phyloP scores from a whole-genome alignment of 2,888 invertebrate species.

The Scaeva pyrastri region DNA sequence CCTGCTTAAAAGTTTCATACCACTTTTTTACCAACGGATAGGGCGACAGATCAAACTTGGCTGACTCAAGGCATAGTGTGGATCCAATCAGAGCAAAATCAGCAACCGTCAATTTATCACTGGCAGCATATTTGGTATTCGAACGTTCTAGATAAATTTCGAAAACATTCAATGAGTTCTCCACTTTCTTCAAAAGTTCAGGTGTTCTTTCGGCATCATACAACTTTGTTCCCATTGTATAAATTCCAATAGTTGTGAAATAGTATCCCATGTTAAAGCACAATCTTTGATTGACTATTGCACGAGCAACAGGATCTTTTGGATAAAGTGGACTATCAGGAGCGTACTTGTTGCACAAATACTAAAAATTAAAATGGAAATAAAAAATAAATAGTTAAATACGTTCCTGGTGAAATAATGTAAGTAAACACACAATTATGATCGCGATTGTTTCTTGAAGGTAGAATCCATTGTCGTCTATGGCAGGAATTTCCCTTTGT shows the following conservation, averaged over 20 bases:
- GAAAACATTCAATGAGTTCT: conserved; percentile 87
- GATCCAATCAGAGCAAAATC: conserved; percentile 90
- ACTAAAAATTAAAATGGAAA: conserved; percentile 84
- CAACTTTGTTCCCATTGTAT: conserved; percentile 89
- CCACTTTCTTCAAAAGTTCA: conserved; percentile 87
- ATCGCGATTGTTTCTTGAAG: conserved; percentile 90
- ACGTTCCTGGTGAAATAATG: neutral
- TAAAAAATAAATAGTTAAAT: neutral
- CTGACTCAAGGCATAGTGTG: conserved; percentile 83
- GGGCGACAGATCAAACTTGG: conserved; percentile 1
- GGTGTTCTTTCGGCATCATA: conserved; percentile 89
- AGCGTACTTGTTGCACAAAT: conserved; percentile 90
- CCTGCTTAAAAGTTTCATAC: conserved; percentile 9
- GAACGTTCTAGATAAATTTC: conserved; percentile 88
- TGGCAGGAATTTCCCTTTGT: conserved; percentile 90
- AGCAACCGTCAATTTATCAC: conserved; percentile 89
- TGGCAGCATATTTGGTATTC: conserved; percentile 88
- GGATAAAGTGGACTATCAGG: conserved; percentile 89
- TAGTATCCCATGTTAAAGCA: conserved; percentile 91
- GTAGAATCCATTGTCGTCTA: conserved; percentile 91
- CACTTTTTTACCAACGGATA: conserved; percentile 1
- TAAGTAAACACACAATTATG: conserved; percentile 79
- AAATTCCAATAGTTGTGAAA: conserved; percentile 86
- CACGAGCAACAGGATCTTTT: conserved; percentile 88
- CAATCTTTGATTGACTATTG: conserved; percentile 90